Evolutionary conservation across 2,888 invertebrate genomes (phyloP), one percentile per base, ranked within the genome.

Genomic region (Leptopilina myrica): DNA sequence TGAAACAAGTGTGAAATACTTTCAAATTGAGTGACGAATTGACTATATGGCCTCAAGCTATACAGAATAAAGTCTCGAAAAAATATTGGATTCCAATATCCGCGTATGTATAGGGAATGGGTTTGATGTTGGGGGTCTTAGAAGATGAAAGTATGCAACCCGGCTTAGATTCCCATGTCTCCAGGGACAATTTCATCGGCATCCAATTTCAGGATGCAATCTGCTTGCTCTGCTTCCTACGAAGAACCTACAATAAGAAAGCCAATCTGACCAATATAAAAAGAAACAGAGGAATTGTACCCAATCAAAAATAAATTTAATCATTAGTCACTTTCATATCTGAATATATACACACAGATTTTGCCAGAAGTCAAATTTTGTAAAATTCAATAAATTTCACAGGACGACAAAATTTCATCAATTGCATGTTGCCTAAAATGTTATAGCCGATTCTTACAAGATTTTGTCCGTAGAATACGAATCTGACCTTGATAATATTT

Each of bases 151-250:
- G 62, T 62, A 69, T 69, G 53, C 49, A 69, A 62, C 62, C 62
- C 20, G 62, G 20, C 62, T 53, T 69, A 69, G 53, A 69, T 69
- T 53, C 69, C 33, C 69, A 53, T 26, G 69, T 83, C 87, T 85
- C 87, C 69, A 59, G 87, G 83, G 87, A 88, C 85, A 82, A 87
- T 88, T 89, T 85, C 87, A 86, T 85, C 85, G 88, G 85, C 85
- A 88, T 88, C 88, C 89, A 88, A 88, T 88, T 87, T 86, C 83
- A 76, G 84, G 77, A 82, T 78, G 79, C 82, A 82, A 83, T 77
- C 78, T 79, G 80, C 73, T 46, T 79, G 80, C 73, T 46, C 20
- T 79, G 62, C 79, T 69, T 65, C 46, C 69, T 53, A 53, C 69
- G 26, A 26, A 69, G n/a, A 53, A 14, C 69, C 69, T 53, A 20